Evolutionary conservation across 2,797 vertebrate genomes (phyloP).

Genomic region (Yasuhikotakia modesta): DNA sequence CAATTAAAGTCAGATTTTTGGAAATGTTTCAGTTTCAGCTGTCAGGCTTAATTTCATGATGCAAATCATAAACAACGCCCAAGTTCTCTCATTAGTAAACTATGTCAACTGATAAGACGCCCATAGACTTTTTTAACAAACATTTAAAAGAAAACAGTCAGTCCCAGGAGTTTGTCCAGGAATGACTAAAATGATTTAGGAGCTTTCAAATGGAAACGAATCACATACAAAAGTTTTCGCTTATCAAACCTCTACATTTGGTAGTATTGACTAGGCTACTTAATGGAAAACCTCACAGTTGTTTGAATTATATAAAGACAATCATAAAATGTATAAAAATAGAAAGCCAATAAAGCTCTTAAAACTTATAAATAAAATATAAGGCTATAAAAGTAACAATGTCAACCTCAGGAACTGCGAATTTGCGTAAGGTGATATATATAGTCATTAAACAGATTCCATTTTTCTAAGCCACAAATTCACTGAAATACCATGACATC

Average conservation of each 20-base stretch:
- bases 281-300: background rate
- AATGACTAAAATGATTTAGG: background rate
- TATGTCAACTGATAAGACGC: background rate
- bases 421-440: slow-evolving; percentile 19
- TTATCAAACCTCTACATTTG: background rate
- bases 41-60: background rate
- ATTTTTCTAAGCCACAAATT: slow-evolving; percentile 30
- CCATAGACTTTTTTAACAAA: too few relatives aligned
- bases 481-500: slow-evolving; percentile 36
- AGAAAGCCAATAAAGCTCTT: background rate
- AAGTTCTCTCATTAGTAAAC: too few relatives aligned
- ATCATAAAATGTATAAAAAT: slow-evolving; percentile 12
- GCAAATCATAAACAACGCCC: too few relatives aligned
- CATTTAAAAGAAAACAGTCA: background rate
- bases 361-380: background rate
- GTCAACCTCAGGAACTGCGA: slow-evolving; percentile 5
- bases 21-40: background rate
- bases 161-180: background rate
- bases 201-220: background rate
- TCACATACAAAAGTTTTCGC: background rate
- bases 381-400: background rate
- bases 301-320: slow-evolving; percentile 2
- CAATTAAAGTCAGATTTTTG: slow-evolving; percentile 1
- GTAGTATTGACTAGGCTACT: background rate
- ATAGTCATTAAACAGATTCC: slow-evolving; percentile 12